Evolutionary conservation across 2,888 invertebrate genomes (phyloP).

Genomic region (Willowsia nigromaculata): DNA sequence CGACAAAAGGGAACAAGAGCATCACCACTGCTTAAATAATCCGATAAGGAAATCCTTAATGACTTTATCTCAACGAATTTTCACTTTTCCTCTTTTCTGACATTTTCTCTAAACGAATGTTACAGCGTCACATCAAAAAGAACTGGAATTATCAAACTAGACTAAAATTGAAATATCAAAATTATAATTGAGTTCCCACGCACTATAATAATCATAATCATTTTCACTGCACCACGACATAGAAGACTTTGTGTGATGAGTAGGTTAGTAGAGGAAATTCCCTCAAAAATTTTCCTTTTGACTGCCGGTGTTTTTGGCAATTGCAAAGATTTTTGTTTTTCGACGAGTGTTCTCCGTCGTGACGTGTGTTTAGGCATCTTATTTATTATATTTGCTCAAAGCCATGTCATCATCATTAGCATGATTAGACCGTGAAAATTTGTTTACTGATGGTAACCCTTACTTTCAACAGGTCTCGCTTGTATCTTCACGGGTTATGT

Average conservation of each 20-base stretch:
- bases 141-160: conserved; percentile 5
- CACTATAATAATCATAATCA: not conserved
- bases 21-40: not conserved
- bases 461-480: not conserved
- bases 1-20: not conserved
- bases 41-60: not conserved
- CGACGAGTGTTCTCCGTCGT: not conserved
- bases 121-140: not conserved
- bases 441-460: not conserved
- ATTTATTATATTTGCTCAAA: not conserved
- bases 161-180: not conserved
- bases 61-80: not conserved
- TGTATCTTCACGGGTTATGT: not conserved
- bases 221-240: not conserved
- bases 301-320: conserved; percentile 22
- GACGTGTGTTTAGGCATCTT: not conserved
- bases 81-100: not conserved
- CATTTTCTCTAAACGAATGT: not conserved
- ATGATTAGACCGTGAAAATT: conserved; percentile 18
- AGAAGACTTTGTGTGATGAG: not conserved
- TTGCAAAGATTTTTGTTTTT: not conserved
- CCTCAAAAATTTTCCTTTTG: not conserved
- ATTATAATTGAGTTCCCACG: conserved; percentile 8
- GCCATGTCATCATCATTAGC: not conserved
- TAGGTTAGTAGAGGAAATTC: not conserved